Evolutionary conservation across 2,888 invertebrate species (phyloP), one percentile per base, ranked within the genome.

Genomic region (Sicus ferrugineus): DNA sequence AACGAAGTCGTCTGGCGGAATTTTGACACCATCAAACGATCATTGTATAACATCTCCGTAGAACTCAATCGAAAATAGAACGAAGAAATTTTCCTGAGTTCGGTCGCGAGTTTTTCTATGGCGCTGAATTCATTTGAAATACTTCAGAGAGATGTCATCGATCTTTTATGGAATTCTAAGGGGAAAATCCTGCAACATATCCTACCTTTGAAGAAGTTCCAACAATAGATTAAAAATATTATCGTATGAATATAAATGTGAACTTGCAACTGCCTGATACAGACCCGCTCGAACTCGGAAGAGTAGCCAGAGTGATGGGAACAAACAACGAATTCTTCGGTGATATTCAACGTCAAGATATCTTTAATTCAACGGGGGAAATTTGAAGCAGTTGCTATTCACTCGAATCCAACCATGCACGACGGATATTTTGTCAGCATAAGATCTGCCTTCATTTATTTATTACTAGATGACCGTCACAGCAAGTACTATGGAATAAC

Each of bases 341-440:
- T 46, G 46, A 56, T 56, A 21, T 52, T 52, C 26, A n/a, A 56
- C 7, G 26, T 56, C 7, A 56, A 56, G 26, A 56, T 56, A 56
- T 28, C 56, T 9, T 28, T 56, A 56, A 56, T 56, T 11, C 56
- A 56, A n/a, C 30, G 21, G 31, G 31, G 31, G 19, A 58, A 30
- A 16, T 31, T 58, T 31, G 21, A 58, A 16, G 34, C 21, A 16
- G 30, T 31, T 19, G 14, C 30, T 31, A 31, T 31, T 16, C 31
- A 50, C 21, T n/a, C 50, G 3, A 21, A 50, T 50, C 23, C 50
- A 9, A 23, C 50, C n/a, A 19, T 50, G n/a, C 6, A 50, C 21
- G 21, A 50, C 21, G 50, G 50, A 23, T 50, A 19, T 5, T n/a
- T 50, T 9, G 21, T 50, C 7, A 21, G 21, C 11, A 34, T 34